Evolutionary conservation across 2,888 invertebrate genomes (phyloP), one percentile per base, ranked within the genome.

Genomic region (Malthinus seriepunctatus): DNA sequence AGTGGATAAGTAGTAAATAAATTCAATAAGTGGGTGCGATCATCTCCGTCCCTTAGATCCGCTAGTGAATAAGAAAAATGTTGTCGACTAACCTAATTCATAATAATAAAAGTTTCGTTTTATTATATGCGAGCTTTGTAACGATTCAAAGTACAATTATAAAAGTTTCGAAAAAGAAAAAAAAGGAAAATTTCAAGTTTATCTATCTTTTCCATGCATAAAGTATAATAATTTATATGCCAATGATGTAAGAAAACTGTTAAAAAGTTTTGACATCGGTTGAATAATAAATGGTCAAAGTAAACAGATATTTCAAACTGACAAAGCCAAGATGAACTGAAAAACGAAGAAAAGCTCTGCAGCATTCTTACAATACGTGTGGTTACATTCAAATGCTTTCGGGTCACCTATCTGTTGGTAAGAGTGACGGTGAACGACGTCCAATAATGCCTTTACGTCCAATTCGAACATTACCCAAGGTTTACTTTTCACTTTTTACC

Each of bases 361-460:
- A 39, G 35, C 33, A 31, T 48, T 60, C 38, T 49, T 55, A 14
- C 45, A 47, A 23, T 31, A 51, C 56, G 51, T 54, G 53, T 46
- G 61, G 56, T 58, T 65, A 53, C 54, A 62, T 52, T 53, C 54
- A 53, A 62, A 65, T 62, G 57, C 62, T 65, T 63, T 57, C 63
- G 51, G 65, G 65, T 65, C 63, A 65, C 63, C 65, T 63, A 63
- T 54, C 55, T 58, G 59, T 59, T 60, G 53, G 38, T 45, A 60
- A 51, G 51, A 60, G 48, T 52, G 65, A 65, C 63, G 60, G 62
- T 60, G 60, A 60, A 54, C 60, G 63, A 60, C 61, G 63, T 65
- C 65, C 60, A 63, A 65, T 63, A 63, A 63, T 61, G 60, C 56
- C 60, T 61, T 59, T 65, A 51, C 65, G 44, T 56, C 58, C 50